These are phyloP conservation scores for Drosophila lacertosa DNA, from an alignment of 1,140 invertebrate genomes.

Conservation along the genomic window DNA sequence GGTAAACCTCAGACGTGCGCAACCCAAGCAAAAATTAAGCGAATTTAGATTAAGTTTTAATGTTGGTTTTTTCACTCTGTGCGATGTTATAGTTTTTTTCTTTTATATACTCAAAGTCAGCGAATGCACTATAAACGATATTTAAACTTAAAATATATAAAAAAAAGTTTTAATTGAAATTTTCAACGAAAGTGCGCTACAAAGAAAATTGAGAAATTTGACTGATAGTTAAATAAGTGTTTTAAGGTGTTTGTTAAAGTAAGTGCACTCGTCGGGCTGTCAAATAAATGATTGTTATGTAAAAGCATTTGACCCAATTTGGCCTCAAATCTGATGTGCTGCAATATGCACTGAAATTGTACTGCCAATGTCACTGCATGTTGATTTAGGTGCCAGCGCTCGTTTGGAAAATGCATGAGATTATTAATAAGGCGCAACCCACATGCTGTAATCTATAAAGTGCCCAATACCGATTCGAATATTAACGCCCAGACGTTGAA, in stretches of 20 bases:
- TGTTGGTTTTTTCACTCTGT: conserved; percentile 19
- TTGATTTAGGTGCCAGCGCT: conserved; percentile 6
- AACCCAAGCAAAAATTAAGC: conserved; percentile 48
- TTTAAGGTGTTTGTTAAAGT: neutral
- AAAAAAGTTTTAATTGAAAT: conserved; percentile 1
- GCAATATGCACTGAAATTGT: neutral
- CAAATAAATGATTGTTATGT: neutral
- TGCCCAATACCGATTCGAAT: conserved; percentile 37
- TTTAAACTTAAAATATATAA: neutral
- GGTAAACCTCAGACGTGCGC: conserved; percentile 63
- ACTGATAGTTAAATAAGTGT: neutral
- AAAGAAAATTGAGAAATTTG: neutral
- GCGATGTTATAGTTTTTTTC: conserved; percentile 21
- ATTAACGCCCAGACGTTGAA: conserved; percentile 51
- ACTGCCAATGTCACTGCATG: neutral
- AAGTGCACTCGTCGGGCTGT: neutral
- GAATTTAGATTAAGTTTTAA: conserved; percentile 54
- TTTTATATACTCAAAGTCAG: conserved; percentile 5
- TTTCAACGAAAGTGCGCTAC: conserved; percentile 13
- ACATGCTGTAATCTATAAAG: conserved; percentile 2
- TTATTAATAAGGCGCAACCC: neutral
- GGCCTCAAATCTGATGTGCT: neutral
- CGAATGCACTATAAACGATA: conserved; percentile 22
- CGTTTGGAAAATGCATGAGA: neutral
- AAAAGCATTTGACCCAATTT: neutral